Base-by-base conservation (phyloP, 1,140 invertebrate genomes). In the Drosophila micromelanica region DNA sequence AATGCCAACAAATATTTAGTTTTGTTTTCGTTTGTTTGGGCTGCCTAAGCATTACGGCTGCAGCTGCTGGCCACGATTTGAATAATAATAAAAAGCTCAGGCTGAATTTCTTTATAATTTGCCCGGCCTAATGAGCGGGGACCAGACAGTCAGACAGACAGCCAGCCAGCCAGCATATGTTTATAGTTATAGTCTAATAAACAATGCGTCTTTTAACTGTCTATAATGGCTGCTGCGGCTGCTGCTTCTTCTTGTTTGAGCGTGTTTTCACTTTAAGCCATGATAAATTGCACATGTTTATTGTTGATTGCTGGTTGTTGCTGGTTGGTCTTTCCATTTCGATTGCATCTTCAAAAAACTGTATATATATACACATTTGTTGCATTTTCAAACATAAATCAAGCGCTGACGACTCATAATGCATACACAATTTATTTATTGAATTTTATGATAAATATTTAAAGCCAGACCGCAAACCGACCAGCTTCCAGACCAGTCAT, bases 301-400 rank as follows among this genome's bases (percentile, higher is more conserved):
- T 70, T 56, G 42, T 63, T 62, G 35, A 40, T 51, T 56, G 43
- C 30, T 48, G 55, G 51, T 48, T 46, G 54, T 42, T 64, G 51
- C 38, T 48, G 45, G 48, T 60, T 37, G 62, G 52, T 32, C 52
- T 75, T 78, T 69, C 52, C 46, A 70, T 76, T 52, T 60, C 62
- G 80, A 86, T 87, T 81, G 74, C 81, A 85, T 86, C 81, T 77
- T 67, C 51, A 45, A 60, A 60, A 69, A 55, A 52, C 6, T 35
- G 9, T 8, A 32, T 7, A 32, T 8, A 35, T 0, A 35, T 35
- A 35, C 9, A 35, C 0, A 35, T 35, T 35, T 35, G 32, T 35
- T 74, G 81, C 81, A 76, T 81, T 87, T 85, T 81, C 38, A 73
- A 73, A 67, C 82, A 87, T 86, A 86, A 86, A 86, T 86, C 82